Conservation (phyloP, 2,888 invertebrate genomes). For the Coelopa pilipes region DNA sequence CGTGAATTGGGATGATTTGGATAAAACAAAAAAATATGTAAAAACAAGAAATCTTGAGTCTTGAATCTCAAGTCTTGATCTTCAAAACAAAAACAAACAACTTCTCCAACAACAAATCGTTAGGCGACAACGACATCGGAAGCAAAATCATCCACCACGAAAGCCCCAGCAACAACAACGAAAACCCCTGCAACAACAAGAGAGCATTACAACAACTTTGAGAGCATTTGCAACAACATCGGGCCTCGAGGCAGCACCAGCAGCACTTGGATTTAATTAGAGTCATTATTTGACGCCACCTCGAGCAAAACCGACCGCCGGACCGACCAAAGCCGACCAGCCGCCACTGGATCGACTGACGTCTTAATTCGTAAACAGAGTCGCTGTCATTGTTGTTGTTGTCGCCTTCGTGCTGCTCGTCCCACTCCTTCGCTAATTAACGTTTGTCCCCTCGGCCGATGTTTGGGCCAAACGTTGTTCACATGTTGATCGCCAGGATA, state of each 20-base stretch:
- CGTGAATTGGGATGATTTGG: too few species aligned
- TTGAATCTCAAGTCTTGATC: too few species aligned
- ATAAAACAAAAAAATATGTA: too few species aligned
- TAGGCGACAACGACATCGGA: too few species aligned
- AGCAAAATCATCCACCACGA: too few species aligned
- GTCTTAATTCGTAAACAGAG: conserved; percentile 14
- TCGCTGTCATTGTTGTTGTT: background rate
- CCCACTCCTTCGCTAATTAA: background rate
- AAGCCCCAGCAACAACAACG: too few species aligned
- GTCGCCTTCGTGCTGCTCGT: background rate
- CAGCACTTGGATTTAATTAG: background rate
- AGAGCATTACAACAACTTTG: too few species aligned
- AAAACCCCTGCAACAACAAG: too few species aligned
- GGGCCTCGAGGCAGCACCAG: background rate
- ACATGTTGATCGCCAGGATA: conserved; percentile 21
- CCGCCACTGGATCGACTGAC: background rate
- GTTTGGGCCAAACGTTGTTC: background rate
- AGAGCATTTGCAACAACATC: background rate
- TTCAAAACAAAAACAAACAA: too few species aligned
- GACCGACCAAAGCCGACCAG: background rate
- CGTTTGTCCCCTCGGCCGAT: background rate
- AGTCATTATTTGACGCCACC: conserved; percentile 15
- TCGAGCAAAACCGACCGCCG: background rate
- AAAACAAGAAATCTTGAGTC: too few species aligned
- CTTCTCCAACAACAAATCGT: too few species aligned